A percentile compares a stretch with the other conserved stretches of the same genome.
Evolutionary conservation across 2,113 vertebrate species (phyloP).

Genomic region (Bambusicola thoracicus): DNA sequence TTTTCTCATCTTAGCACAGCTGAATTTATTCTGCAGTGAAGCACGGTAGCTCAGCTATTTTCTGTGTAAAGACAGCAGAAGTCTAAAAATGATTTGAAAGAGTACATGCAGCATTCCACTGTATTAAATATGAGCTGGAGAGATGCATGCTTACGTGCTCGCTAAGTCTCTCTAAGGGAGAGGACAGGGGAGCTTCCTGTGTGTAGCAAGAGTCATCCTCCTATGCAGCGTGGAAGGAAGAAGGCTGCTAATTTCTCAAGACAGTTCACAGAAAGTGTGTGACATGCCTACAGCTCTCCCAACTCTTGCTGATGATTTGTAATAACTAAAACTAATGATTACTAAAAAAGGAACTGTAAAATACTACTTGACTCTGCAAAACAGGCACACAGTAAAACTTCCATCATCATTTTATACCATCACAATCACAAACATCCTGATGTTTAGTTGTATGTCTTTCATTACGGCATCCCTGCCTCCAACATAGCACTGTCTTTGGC

Average conservation of each 20-base stretch:
- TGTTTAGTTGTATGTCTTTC: background rate
- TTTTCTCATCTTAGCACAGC: too few relatives aligned
- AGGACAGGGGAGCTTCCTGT: background rate
- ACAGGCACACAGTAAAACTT: background rate
- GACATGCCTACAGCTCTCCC: background rate
- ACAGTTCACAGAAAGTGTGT: too few relatives aligned
- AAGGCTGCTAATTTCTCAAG: background rate
- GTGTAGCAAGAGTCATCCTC: background rate
- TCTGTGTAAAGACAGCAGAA: background rate
- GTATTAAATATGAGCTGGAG: background rate
- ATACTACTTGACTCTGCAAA: background rate
- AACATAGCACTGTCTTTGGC: background rate
- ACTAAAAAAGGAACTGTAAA: background rate
- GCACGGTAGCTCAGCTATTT: background rate
- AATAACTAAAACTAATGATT: background rate
- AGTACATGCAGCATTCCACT: background rate
- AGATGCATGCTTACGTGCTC: fast-evolving
- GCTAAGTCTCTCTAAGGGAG: background rate
- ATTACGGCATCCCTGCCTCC: background rate
- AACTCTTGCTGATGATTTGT: background rate
- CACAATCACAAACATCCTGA: background rate
- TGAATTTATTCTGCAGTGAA: background rate
- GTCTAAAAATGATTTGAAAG: background rate
- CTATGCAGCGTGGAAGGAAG: background rate
- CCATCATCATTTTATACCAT: background rate